Percentiles rank a stretch among this genome's conserved stretches.
These are phyloP conservation scores for Odontomyia ornata DNA, from an alignment of 2,888 invertebrate genomes.

Conservation along the genomic window DNA sequence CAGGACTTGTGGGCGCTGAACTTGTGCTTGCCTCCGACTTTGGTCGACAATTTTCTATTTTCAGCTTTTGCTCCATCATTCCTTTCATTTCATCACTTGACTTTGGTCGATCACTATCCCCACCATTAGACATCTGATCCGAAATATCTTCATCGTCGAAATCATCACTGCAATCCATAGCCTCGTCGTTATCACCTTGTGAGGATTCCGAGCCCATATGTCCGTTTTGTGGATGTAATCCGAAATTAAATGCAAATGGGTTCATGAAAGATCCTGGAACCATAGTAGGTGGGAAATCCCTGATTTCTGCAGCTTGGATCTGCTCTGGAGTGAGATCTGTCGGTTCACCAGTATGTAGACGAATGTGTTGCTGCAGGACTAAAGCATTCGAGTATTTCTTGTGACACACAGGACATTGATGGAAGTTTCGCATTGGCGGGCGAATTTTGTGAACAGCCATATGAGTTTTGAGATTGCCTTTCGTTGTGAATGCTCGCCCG, in stretches of 20 bases:
- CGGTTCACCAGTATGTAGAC: slow-evolving; percentile 90
- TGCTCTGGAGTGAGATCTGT: slow-evolving; percentile 86
- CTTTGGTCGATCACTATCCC: slow-evolving; percentile 59
- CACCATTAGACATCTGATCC: slow-evolving; percentile 61
- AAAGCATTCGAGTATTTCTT: slow-evolving; percentile 95
- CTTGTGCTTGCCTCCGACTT: slow-evolving; percentile 55
- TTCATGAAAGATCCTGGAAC: slow-evolving; percentile 63
- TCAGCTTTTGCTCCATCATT: slow-evolving; percentile 61
- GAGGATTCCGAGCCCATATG: slow-evolving; percentile 62
- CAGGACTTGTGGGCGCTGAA: slow-evolving; percentile 60
- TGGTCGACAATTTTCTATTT: slow-evolving; percentile 59
- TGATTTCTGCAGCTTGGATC: slow-evolving; percentile 85
- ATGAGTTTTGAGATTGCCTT: slow-evolving; percentile 98
- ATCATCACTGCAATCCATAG: slow-evolving; percentile 63
- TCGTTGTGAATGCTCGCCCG: slow-evolving; percentile 96
- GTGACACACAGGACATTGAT: slow-evolving; percentile 98
- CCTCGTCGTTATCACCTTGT: slow-evolving; percentile 63
- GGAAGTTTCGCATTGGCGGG: slow-evolving; percentile 89
- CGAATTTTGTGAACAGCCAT: slow-evolving; percentile 99
- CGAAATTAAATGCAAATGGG: slow-evolving; percentile 63
- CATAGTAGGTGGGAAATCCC: slow-evolving; percentile 75
- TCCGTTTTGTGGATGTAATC: slow-evolving; percentile 58
- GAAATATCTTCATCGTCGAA: slow-evolving; percentile 60
- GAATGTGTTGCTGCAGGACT: slow-evolving; percentile 94
- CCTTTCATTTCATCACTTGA: slow-evolving; percentile 62